Evolutionary conservation across 2,888 invertebrate genomes (phyloP).

Genomic region (Ypsolopha sequella): DNA sequence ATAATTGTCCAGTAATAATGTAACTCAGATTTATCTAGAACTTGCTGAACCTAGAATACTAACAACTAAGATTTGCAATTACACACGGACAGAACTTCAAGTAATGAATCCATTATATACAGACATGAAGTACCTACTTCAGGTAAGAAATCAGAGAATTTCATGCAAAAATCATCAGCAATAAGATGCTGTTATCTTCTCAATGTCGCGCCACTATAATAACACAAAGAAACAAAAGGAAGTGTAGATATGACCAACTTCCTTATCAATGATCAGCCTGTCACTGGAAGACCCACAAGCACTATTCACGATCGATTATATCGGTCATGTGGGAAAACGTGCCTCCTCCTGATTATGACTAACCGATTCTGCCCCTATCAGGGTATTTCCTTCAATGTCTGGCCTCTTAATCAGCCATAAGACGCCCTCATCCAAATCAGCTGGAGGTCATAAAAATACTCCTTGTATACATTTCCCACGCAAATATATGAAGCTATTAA

Average conservation of each 20-base stretch:
- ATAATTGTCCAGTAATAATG: not conserved
- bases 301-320: slow-evolving; percentile 27
- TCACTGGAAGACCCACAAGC: slow-evolving; percentile 23
- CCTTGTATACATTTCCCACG: slow-evolving; percentile 16
- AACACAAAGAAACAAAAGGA: slow-evolving; percentile 55
- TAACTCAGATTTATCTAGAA: no score
- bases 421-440: slow-evolving; percentile 61
- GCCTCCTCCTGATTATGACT: slow-evolving; percentile 54
- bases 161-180: slow-evolving; percentile 13
- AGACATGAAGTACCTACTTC: no score
- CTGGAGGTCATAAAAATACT: slow-evolving; percentile 45
- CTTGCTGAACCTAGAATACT: no score
- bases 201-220: slow-evolving; percentile 33
- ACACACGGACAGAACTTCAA: no score
- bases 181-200: slow-evolving; percentile 50
- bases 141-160: no score
- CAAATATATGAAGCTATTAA: slow-evolving; percentile 16
- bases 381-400: slow-evolving; percentile 37
- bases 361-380: slow-evolving; percentile 54
- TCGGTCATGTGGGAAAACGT: slow-evolving; percentile 37
- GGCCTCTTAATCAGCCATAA: slow-evolving; percentile 32
- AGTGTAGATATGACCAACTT: slow-evolving; percentile 24
- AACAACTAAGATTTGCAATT: no score
- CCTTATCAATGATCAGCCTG: slow-evolving; percentile 38
- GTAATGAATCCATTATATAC: no score